A percentile compares a stretch with the other conserved stretches of the same genome.
Conservation (phyloP, 2,888 invertebrate genomes). For the Netelia virgata region DNA sequence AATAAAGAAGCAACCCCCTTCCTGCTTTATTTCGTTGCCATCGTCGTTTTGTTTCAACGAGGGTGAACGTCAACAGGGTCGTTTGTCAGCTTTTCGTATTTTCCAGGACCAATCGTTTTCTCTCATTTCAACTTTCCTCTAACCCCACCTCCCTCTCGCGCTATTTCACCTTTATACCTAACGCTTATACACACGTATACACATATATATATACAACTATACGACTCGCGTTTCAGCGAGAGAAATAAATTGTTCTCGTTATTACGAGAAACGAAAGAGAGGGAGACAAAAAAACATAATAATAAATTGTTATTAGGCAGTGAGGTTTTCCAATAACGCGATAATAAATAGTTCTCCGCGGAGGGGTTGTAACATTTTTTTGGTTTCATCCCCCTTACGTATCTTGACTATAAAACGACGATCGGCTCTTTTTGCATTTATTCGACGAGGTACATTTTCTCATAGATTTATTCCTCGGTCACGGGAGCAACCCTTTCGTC, state of each 20-base stretch:
- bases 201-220: conserved; percentile 35
- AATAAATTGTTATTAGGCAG: conserved; percentile 72
- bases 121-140: conserved; percentile 44
- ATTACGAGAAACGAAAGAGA: conserved; percentile 62
- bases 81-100: conserved; percentile 80
- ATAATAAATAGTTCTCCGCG: conserved; percentile 61
- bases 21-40: conserved; percentile 58
- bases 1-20: conserved; percentile 31
- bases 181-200: not conserved
- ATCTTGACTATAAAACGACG: conserved; percentile 18
- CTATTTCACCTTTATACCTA: conserved; percentile 66
- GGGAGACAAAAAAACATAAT: conserved; percentile 63
- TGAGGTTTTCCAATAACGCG: conserved; percentile 63
- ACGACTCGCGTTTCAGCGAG: conserved; percentile 51
- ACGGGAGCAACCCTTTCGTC: conserved; percentile 46
- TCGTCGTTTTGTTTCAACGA: conserved; percentile 80
- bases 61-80: conserved; percentile 82
- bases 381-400: not conserved
- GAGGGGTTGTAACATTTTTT: conserved; percentile 39
- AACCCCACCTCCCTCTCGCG: conserved; percentile 52
- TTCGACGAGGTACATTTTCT: not conserved
- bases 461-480: not conserved
- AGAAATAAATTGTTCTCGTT: conserved; percentile 72
- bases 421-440: conserved; percentile 28
- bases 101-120: conserved; percentile 73